phyloP scores from a whole-genome alignment of 2,888 invertebrate species.

The Erpobdella octoculata region DNA sequence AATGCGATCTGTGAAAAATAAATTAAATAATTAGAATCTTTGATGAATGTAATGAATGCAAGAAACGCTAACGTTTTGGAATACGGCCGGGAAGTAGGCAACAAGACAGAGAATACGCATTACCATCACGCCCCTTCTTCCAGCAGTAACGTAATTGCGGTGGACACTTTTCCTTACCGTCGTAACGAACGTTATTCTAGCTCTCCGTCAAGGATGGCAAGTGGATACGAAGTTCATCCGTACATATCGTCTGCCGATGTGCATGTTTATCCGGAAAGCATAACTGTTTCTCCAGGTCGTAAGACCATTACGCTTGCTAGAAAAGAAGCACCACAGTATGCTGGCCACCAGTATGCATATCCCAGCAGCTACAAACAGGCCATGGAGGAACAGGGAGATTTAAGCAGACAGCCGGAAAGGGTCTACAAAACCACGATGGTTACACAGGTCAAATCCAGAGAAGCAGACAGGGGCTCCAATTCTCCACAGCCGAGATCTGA shows the following conservation, averaged over 20 bases:
- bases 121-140: no score
- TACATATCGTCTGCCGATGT: slow-evolving; percentile 10
- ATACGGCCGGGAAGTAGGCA: no score
- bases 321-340: not conserved
- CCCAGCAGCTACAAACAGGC: not conserved
- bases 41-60: not conserved
- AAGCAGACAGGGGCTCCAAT: not conserved
- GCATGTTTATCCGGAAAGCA: not conserved
- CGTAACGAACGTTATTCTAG: not conserved
- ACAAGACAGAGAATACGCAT: no score
- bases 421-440: slow-evolving; percentile 27
- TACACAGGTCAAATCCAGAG: slow-evolving; percentile 14
- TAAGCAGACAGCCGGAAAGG: not conserved
- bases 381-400: not conserved
- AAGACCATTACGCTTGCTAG: slow-evolving; percentile 1
- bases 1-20: no score
- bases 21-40: no score
- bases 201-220: not conserved
- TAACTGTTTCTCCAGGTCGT: not conserved
- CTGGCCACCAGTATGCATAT: not conserved
- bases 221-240: not conserved
- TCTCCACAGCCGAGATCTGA: not conserved
- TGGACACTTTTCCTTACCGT: not conserved
- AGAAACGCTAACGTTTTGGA: not conserved
- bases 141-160: not conserved